Evolutionary conservation across 2,797 vertebrate genomes (phyloP), one percentile per base, ranked within the genome.

Genomic region (Mycteria americana): DNA sequence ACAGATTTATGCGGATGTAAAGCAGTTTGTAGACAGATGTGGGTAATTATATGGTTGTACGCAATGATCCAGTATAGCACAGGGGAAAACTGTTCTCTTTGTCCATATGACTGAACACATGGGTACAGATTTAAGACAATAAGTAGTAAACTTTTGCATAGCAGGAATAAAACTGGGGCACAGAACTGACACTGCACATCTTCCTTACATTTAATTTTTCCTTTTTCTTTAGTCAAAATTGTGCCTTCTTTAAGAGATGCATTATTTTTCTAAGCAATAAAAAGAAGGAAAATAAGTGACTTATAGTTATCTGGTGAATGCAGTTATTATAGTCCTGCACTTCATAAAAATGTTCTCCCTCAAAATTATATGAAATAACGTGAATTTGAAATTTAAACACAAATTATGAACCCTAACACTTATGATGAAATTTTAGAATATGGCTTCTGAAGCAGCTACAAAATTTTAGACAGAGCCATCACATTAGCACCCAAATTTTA

Each of bases 1-100:
- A 64, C 43, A 73, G 81, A 59, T 80, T 54, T 45, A 4, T 51
- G 63, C 8, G 33, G 62, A 79, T 57, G 13, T 81, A 74, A 76
- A 79, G 76, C 83, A 87, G 39, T 93, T 73, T 85, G 85, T 79
- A 85, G 82, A 41, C 81, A 95, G 82, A 69, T 93, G 91, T 92
- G 76, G 80, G 24, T 59, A 72, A 72, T 83, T 85, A 70, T 31
- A 22, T 14, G 70, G 83, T 28, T 80, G 86, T 92, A 76, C 64
- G 60, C 60, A 85, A 16, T 53, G 53, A 95, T 82, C 48, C 68
- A 57, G 28, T 48, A 18, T 23, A 86, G 67, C 80, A 68, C 24
- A 78, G 75, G 59, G 63, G 48, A 81, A 79, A 60, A 46, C 7
- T 5, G 31, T 80, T 88, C 77, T 51, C 68, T 77, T 37, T 85